Evolutionary conservation across 2,113 vertebrate species (phyloP).

Genomic region (Sphaerodactylus townsendi): DNA sequence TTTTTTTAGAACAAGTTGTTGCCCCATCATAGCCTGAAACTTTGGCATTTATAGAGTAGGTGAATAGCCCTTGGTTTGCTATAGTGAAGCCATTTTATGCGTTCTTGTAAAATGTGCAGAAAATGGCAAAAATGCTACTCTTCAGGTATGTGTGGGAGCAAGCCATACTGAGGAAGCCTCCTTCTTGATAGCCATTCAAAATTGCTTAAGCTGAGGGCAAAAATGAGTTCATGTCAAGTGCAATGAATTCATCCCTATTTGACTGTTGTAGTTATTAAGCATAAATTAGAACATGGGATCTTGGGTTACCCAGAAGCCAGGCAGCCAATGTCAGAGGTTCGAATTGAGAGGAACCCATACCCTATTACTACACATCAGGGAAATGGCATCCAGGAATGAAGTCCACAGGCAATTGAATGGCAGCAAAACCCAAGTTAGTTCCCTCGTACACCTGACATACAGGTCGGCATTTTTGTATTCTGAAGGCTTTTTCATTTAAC

Average conservation of each 20-base stretch:
- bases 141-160: neutral
- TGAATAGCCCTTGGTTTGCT: neutral
- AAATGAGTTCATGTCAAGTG: constrained; percentile 56
- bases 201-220: constrained; percentile 51
- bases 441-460: fast-evolving
- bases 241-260: constrained; percentile 57
- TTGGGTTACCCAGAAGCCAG: constrained; percentile 17
- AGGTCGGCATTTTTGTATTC: fast-evolving
- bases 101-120: neutral
- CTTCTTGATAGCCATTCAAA: constrained; percentile 59
- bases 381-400: neutral
- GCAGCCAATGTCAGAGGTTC: constrained; percentile 42
- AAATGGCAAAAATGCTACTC: neutral
- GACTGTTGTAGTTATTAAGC: constrained; percentile 76
- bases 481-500: neutral
- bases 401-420: neutral
- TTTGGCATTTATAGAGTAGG: neutral
- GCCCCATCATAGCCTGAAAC: neutral
- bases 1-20: neutral
- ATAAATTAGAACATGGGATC: constrained; percentile 63
- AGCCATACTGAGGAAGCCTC: neutral
- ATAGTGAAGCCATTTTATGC: neutral
- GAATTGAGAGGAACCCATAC: constrained; percentile 13
- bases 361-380: neutral
- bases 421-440: fast-evolving